Conservation (phyloP, 2,888 invertebrate species). For the Keiferia lycopersicella region DNA sequence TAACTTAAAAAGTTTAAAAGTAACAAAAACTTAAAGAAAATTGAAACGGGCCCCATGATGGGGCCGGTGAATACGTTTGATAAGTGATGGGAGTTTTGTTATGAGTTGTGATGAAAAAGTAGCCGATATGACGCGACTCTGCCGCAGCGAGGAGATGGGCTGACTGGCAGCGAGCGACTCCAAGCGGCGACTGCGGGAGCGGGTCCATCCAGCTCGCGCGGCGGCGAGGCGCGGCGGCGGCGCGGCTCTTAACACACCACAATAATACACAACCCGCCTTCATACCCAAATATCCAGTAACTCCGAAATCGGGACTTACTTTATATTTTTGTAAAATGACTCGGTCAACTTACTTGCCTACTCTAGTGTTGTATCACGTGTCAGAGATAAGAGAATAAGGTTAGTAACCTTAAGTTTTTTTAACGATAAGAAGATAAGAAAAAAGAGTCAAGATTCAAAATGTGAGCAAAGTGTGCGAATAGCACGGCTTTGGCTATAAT, state of each 20-base stretch:
- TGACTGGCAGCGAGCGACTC: conserved; percentile 35
- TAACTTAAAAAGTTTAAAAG: conserved; percentile 44
- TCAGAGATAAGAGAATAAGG: conserved; percentile 4
- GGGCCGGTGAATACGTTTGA: not conserved
- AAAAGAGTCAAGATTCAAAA: not conserved
- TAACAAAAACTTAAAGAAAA: conserved; percentile 48
- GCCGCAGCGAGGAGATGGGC: conserved; percentile 29
- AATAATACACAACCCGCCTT: not conserved
- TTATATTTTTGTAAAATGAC: no score
- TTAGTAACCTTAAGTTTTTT: conserved; percentile 10
- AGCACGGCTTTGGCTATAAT: not conserved
- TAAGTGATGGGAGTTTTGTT: not conserved
- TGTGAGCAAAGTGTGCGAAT: not conserved
- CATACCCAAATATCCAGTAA: not conserved
- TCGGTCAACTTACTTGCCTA: not conserved
- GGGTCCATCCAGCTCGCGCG: not conserved
- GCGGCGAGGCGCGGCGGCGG: not conserved
- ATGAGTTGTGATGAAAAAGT: not conserved
- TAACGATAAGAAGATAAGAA: conserved; percentile 9
- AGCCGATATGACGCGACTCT: not conserved
- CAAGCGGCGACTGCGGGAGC: conserved; percentile 41
- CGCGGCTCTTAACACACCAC: no score
- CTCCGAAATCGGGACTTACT: not conserved
- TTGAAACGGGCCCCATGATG: conserved; percentile 3
- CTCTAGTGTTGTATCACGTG: not conserved